These are phyloP conservation scores for Sinocyclocheilus anophthalmus DNA, from an alignment of 2,113 vertebrate genomes.

Conservation along the genomic window DNA sequence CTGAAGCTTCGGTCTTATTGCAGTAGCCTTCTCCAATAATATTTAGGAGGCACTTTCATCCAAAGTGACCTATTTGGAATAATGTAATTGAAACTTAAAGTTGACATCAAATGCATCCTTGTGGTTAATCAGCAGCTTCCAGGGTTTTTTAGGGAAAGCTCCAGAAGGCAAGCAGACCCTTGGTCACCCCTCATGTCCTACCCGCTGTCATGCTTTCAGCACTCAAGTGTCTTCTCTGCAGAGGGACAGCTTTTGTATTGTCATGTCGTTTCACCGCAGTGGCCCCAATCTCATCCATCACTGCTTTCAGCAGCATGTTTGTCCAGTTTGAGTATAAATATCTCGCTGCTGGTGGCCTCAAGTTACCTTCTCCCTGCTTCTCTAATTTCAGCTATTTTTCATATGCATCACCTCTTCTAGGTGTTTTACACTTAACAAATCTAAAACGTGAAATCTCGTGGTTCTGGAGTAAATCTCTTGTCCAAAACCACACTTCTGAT, in stretches of 20 bases:
- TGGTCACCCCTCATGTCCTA: slow-evolving; percentile 67
- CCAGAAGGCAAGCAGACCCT: slow-evolving; percentile 65
- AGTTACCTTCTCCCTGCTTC: slow-evolving; percentile 28
- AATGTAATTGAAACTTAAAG: neutral
- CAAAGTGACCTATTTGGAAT: neutral
- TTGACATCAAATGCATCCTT: neutral
- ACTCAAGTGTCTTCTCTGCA: slow-evolving; percentile 57
- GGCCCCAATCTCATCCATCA: slow-evolving; percentile 74
- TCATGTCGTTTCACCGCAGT: slow-evolving; percentile 61
- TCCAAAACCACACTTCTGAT: slow-evolving; percentile 13
- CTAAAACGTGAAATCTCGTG: slow-evolving; percentile 60
- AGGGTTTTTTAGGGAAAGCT: slow-evolving; percentile 57
- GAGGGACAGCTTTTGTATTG: slow-evolving; percentile 63
- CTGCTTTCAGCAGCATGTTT: slow-evolving; percentile 69
- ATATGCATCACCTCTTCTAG: neutral
- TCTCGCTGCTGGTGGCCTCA: slow-evolving; percentile 41
- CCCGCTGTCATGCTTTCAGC: slow-evolving; percentile 66
- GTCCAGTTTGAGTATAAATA: slow-evolving; percentile 74
- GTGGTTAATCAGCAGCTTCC: slow-evolving; percentile 38
- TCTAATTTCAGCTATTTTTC: slow-evolving; percentile 19
- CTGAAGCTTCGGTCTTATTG: neutral
- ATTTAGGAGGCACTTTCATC: neutral
- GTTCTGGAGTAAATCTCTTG: slow-evolving; percentile 51
- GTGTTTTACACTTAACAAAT: slow-evolving; percentile 63
- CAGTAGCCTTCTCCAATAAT: neutral